Conservation (phyloP, 2,113 vertebrate species). For the Athene noctua region DNA sequence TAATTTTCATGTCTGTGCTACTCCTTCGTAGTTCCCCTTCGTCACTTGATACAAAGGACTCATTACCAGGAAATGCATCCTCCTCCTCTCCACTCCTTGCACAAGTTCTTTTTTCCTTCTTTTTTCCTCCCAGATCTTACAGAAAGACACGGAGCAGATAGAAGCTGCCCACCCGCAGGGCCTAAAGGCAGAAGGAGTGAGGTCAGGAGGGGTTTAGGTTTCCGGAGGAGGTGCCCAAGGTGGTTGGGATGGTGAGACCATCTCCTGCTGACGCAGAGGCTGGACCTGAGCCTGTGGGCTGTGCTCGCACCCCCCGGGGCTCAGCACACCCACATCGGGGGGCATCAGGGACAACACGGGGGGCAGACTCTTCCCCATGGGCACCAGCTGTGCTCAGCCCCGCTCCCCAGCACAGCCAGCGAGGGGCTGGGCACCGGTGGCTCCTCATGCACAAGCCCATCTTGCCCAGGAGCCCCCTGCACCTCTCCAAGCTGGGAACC, state of each 20-base stretch:
- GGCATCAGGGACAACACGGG: not conserved
- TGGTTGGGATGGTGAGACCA: not conserved
- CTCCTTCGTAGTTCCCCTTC: not conserved
- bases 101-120: not conserved
- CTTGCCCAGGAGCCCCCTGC: not conserved
- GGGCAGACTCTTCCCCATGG: rapidly evolving
- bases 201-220: not conserved
- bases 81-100: not conserved
- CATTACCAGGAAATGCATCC: not conserved
- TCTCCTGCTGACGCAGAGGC: not conserved
- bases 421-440: not conserved
- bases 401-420: not conserved
- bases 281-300: not conserved
- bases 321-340: not conserved
- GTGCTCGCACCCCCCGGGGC: rapidly evolving
- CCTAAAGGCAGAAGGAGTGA: too few species aligned
- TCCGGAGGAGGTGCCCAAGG: not conserved
- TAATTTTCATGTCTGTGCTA: not conserved
- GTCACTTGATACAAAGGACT: not conserved
- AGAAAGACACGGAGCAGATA: rapidly evolving
- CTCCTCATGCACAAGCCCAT: not conserved
- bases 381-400: not conserved
- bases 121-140: not conserved
- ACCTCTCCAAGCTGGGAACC: rapidly evolving
- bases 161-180: not conserved